phyloP scores from a whole-genome alignment of 2,888 invertebrate genomes.

The Oligia strigilis region DNA sequence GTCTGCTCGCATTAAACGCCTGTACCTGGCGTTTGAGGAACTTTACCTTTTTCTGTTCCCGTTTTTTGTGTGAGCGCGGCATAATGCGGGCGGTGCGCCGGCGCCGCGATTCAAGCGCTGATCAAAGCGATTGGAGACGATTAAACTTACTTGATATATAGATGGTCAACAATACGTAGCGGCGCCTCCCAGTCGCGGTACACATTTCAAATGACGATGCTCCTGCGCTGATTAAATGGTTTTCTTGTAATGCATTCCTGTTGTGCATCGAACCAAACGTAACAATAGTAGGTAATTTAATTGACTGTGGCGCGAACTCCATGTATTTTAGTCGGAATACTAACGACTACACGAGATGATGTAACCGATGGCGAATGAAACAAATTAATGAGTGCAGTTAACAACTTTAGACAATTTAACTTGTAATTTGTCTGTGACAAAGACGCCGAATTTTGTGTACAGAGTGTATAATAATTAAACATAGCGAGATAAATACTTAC shows the following conservation, averaged over 20 bases:
- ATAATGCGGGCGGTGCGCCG: slow-evolving; percentile 76
- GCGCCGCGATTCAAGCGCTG: slow-evolving; percentile 78
- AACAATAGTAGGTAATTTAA: slow-evolving; percentile 52
- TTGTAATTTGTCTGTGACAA: slow-evolving; percentile 53
- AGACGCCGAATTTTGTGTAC: slow-evolving; percentile 30
- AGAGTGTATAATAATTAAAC: slow-evolving; percentile 2
- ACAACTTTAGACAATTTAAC: slow-evolving; percentile 57
- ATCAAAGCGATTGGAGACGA: slow-evolving; percentile 85
- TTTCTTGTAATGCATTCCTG: slow-evolving; percentile 67
- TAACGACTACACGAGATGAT: slow-evolving; percentile 58
- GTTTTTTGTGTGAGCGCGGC: slow-evolving; percentile 73
- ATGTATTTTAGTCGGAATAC: slow-evolving; percentile 56
- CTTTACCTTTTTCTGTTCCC: slow-evolving; percentile 74
- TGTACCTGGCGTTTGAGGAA: slow-evolving; percentile 80
- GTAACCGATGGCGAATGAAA: slow-evolving; percentile 59
- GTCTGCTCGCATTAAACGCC: slow-evolving; percentile 73
- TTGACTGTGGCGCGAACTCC: slow-evolving; percentile 37
- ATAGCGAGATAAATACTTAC: background rate
- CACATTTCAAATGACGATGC: slow-evolving; percentile 70
- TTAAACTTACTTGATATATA: slow-evolving; percentile 78
- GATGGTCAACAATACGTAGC: slow-evolving; percentile 69
- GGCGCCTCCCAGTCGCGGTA: slow-evolving; percentile 75
- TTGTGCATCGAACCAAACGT: slow-evolving; percentile 55
- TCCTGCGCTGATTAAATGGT: slow-evolving; percentile 63
- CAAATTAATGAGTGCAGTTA: slow-evolving; percentile 64